Base-by-base conservation (phyloP, 2,113 vertebrate species). In the human region DNA sequence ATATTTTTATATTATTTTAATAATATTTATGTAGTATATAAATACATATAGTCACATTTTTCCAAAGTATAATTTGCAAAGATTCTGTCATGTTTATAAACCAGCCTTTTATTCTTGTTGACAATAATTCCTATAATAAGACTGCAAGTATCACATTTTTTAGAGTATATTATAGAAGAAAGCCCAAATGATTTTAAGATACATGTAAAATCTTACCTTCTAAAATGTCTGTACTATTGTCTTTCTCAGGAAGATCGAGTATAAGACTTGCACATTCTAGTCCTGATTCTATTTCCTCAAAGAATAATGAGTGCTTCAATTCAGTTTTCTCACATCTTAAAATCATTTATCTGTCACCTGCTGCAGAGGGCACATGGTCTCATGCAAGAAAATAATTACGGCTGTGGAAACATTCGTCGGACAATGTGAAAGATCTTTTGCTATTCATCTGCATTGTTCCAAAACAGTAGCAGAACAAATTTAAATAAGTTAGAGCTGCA, bases 401-500 rank as follows among this genome's bases (percentile, higher is more conserved):
- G 45, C n/a, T 22, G 27, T 93, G n/a, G 92, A 93, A 91, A 75
- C 48, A 1, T 84, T 93, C 40, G 82, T 94, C 96, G 76, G 68
- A 97, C 84, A 97, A 68, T 70, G 25, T 85, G 43, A 98, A 17
- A 78, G 81, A 86, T 94, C 66, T 86, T 96, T 78, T 90, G 3
- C 32, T 98, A 90, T 97, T 98, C 97, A 93, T 96, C 75, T 82
- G 1, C 90, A 91, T 97, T 97, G 72, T 98, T 97, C 66, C 94
- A 70, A 93, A 98, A 93, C 32, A 73, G 25, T 95, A 87, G 64
- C 96, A 97, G 88, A 94, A 96, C 17, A 78, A 89, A 96, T 80
- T 97, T 97, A 97, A 98, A 98, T 81, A 95, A 97, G 55, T 87
- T 96, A 95, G 75, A 96, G 94, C 61, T 50, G 81, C 91, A 98